Conservation (phyloP, 2,888 invertebrate species). For the Eupithecia pulchellata region DNA sequence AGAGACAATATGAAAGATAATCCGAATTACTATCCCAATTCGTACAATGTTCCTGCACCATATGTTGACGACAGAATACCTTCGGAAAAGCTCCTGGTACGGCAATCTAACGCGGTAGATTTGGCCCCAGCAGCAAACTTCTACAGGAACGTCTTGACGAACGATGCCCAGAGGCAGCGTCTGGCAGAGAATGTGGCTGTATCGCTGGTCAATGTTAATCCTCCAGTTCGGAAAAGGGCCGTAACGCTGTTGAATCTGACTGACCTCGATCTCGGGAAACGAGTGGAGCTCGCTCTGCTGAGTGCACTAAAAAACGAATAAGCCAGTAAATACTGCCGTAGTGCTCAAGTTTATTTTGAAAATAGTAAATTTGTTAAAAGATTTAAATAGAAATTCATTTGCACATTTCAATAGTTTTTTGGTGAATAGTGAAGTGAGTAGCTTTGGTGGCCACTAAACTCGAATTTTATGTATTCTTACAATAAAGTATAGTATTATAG, state of each 20-base stretch:
- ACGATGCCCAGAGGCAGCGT: conserved; percentile 42
- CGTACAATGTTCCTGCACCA: conserved; percentile 92
- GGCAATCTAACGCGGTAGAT: conserved; percentile 36
- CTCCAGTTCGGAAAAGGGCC: conserved; percentile 36
- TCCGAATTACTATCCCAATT: conserved; percentile 97
- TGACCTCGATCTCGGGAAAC: conserved; percentile 88
- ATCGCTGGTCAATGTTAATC: conserved; percentile 28
- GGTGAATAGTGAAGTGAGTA: too few species aligned
- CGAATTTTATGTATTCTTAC: too few species aligned
- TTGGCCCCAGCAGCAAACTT: conserved; percentile 88
- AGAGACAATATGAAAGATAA: conserved; percentile 92
- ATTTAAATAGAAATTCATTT: too few species aligned
- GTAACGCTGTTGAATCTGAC: conserved; percentile 87
- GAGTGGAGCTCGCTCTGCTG: conserved; percentile 83
- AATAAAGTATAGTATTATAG: too few species aligned
- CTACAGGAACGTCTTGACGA: conserved; percentile 87
- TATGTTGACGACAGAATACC: conserved; percentile 77
- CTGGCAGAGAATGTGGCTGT: conserved; percentile 28
- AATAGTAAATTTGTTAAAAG: too few species aligned
- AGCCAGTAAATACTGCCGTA: neutral
- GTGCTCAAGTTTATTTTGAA: too few species aligned
- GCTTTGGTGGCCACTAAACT: too few species aligned
- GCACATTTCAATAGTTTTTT: too few species aligned
- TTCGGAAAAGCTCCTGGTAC: conserved; percentile 39
- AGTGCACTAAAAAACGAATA: conserved; percentile 15